Conservation (phyloP, 2,797 vertebrate species). For the Podargus strigoides region DNA sequence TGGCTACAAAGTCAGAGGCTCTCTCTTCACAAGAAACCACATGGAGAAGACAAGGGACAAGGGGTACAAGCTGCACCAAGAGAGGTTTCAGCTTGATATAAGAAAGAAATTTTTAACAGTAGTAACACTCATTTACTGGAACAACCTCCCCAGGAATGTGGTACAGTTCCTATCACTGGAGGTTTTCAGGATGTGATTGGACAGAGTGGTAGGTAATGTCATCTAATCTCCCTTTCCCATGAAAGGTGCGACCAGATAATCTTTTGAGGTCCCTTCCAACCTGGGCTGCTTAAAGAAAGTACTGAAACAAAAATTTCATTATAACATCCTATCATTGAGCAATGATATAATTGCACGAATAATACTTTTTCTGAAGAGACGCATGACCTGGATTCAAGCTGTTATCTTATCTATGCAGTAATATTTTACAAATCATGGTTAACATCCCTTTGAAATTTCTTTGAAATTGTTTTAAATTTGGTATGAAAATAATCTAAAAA, state of each 20-base stretch:
- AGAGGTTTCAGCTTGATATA: background rate
- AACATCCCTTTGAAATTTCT: background rate
- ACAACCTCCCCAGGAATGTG: background rate
- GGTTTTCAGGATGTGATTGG: background rate
- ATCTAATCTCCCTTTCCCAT: background rate
- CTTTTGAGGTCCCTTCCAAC: background rate
- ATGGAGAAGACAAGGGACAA: background rate
- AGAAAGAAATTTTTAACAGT: background rate
- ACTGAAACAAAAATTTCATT: background rate
- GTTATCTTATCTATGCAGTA: background rate
- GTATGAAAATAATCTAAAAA: background rate
- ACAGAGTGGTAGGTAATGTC: background rate
- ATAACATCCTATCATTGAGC: background rate
- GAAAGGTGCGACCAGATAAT: background rate
- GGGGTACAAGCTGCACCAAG: background rate
- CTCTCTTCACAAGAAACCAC: background rate
- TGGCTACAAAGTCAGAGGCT: background rate
- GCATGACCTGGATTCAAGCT: background rate
- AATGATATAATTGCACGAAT: background rate
- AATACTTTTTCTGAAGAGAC: background rate
- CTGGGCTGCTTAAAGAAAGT: background rate
- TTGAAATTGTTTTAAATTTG: background rate
- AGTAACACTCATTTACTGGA: background rate
- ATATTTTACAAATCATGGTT: background rate
- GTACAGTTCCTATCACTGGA: background rate